These are phyloP conservation scores for Poeciliopsis turneri DNA, from an alignment of 2,797 vertebrate species.

Conservation along the genomic window DNA sequence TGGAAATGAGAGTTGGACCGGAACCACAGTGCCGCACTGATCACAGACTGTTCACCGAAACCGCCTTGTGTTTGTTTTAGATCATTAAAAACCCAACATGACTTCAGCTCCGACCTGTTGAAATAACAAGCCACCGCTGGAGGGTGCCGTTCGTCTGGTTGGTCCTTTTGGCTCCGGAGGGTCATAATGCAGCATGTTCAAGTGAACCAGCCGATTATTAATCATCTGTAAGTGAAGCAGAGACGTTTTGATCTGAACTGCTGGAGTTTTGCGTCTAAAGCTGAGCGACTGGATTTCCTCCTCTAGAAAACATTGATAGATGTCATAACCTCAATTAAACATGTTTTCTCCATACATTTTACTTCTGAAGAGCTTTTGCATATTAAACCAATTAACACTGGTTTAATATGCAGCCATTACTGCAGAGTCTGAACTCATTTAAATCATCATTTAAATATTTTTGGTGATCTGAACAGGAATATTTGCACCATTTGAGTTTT, in stretches of 20 bases:
- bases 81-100: not conserved
- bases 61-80: not conserved
- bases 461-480: not conserved
- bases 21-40: not conserved
- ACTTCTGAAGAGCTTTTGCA: not conserved
- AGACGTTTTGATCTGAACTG: not conserved
- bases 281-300: not conserved
- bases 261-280: not conserved
- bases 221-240: slow-evolving; percentile 51
- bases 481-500: not conserved
- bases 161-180: slow-evolving; percentile 40
- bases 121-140: slow-evolving; percentile 71
- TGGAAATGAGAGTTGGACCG: not conserved
- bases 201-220: slow-evolving; percentile 67
- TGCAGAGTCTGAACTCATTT: not conserved
- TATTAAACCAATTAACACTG: no score
- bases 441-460: not conserved
- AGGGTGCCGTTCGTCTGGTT: slow-evolving; percentile 58
- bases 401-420: no score
- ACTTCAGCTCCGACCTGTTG: slow-evolving; percentile 52
- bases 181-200: slow-evolving; percentile 69
- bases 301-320: not conserved
- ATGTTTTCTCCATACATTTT: not conserved
- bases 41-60: not conserved
- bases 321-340: not conserved